phyloP scores from a whole-genome alignment of 2,797 vertebrate genomes.

The Centropyge bicolor region DNA sequence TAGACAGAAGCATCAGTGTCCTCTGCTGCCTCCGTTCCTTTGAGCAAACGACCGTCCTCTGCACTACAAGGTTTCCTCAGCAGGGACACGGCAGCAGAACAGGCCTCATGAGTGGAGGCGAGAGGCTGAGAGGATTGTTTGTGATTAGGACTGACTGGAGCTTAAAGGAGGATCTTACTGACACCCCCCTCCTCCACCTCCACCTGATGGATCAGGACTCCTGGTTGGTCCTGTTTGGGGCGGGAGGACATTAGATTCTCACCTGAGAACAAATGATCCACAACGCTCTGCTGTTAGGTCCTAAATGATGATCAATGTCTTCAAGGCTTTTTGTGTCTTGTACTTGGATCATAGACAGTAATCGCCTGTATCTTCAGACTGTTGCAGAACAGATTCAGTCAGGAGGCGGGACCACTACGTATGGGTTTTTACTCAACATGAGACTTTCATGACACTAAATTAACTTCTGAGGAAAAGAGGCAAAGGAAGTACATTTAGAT shows the following conservation, averaged over 20 bases:
- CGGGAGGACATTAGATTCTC: conserved; percentile 17
- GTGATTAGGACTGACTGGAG: conserved; percentile 60
- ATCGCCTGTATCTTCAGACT: no score
- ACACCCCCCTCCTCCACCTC: no score
- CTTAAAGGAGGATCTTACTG: conserved; percentile 42
- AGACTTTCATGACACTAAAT: no score
- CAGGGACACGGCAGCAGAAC: background rate
- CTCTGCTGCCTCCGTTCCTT: conserved; percentile 1
- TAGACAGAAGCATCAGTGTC: background rate
- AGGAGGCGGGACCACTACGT: no score
- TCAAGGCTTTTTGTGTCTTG: no score
- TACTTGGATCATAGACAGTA: no score
- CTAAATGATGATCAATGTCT: no score
- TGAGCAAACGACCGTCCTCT: background rate
- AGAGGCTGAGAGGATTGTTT: conserved; percentile 62
- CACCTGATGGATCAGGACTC: background rate
- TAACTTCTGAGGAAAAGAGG: background rate
- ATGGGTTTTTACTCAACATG: no score
- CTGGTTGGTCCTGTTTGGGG: conserved; percentile 40
- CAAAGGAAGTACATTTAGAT: background rate
- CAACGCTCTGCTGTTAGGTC: no score
- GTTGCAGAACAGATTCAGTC: no score
- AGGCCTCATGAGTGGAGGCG: background rate
- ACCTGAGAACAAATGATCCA: no score
- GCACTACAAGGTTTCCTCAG: background rate